phyloP scores from a whole-genome alignment of 2,797 vertebrate species.

The Dendrocincla tyrannina region DNA sequence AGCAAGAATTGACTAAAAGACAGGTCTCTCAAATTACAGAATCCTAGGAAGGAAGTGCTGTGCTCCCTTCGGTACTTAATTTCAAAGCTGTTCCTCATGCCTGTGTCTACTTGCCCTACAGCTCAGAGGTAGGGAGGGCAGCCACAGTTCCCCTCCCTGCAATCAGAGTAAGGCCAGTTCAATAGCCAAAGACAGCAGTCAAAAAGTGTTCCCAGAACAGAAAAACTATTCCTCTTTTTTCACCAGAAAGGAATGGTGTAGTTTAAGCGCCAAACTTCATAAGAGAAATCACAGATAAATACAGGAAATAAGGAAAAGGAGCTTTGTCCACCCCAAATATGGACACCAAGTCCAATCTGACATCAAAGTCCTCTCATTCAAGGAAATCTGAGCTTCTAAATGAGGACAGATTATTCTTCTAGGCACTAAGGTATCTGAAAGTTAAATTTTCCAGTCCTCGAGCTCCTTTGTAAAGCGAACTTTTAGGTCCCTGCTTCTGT shows the following conservation, averaged over 20 bases:
- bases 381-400: not conserved
- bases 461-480: not conserved
- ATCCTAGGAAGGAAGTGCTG: not conserved
- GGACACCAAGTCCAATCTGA: not conserved
- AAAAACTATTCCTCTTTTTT: not conserved
- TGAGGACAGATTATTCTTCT: not conserved
- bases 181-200: not conserved
- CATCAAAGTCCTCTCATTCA: not conserved
- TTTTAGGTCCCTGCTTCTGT: not conserved
- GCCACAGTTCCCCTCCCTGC: not conserved
- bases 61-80: not conserved
- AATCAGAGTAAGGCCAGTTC: not conserved
- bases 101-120: not conserved
- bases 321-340: rapidly evolving
- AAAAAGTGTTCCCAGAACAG: not conserved
- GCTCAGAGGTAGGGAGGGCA: not conserved
- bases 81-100: not conserved
- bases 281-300: not conserved
- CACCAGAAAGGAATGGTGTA: not conserved
- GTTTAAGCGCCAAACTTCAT: not conserved
- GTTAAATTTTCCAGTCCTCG: not conserved
- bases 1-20: not conserved
- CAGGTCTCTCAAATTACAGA: not conserved
- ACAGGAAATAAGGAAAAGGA: not conserved
- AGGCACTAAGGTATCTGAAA: not conserved